Base-by-base conservation (phyloP, 2,113 vertebrate genomes). In the Semnopithecus entellus region DNA sequence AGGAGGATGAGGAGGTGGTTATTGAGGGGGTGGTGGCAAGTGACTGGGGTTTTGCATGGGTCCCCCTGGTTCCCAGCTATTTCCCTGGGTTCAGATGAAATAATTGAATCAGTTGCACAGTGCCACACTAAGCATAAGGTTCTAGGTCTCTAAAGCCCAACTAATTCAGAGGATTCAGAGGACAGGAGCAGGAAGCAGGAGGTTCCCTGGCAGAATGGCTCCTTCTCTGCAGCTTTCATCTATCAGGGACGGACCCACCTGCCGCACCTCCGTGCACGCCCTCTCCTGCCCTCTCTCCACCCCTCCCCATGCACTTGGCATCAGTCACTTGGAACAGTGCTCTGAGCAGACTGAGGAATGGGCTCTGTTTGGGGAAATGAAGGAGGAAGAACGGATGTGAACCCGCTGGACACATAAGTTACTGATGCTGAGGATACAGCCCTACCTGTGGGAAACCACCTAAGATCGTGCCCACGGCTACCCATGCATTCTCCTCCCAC, bases 391-490 rank as follows among this genome's bases (percentile, higher is more conserved):
- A 20, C 2, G 3, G 12, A n/a, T 13, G 50, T 13, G 17, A 25
- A 5, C 48, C 13, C 1, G 40, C 66, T 2, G 11, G 23, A 12
- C 5, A 4, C 25, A 3, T 11, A 13, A 0, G 3, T 1, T 1
- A 27, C 2, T 6, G 45, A 3, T 0, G 3, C 32, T 57, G 48
- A 30, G 43, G 48, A 27, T 17, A 2, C 17, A 17, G 12, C 70
- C 2, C 17, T 23, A 2, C 1, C 14, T 5, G 48, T 75, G 1
- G 0, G 6, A 38, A 38, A 6, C 45, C 2, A 32, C 30, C 45
- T 20, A 4, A 2, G 55, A 12, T 8, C 8, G 2, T 6, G 23
- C 8, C 11, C 25, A 4, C 7, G 2, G 8, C 3, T 5, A 14
- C 14, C 8, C 30, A 9, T 4, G 27, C 17, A 1, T 6, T 14